A percentile compares a stretch with the other conserved stretches of the same genome.
Conservation (phyloP, 2,797 vertebrate species). For the Artibeus lituratus region DNA sequence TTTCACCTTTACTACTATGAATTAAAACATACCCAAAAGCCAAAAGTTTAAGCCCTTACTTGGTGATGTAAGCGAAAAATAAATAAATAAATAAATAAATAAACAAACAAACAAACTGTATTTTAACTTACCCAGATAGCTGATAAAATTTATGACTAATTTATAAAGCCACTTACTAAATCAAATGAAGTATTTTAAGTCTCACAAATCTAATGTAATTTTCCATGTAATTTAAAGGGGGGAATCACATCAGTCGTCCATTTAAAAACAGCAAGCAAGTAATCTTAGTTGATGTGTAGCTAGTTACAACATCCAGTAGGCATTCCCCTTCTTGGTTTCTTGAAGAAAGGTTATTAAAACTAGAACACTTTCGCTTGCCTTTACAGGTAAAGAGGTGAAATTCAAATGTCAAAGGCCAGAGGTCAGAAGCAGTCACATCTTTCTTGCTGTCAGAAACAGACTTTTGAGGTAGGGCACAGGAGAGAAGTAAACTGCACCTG, state of each 20-base stretch:
- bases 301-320: background rate
- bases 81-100: background rate
- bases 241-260: background rate
- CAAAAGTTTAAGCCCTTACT: background rate
- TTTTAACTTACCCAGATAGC: background rate
- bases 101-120: background rate
- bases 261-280: constrained; percentile 24
- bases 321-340: background rate
- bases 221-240: constrained; percentile 34
- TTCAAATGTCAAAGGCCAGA: constrained; percentile 37
- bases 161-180: constrained; percentile 1
- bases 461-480: background rate
- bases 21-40: background rate
- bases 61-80: background rate
- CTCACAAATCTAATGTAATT: constrained; percentile 35
- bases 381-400: constrained; percentile 49
- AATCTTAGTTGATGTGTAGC: background rate
- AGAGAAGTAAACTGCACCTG: constrained; percentile 51
- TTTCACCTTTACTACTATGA: background rate
- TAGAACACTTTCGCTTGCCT: constrained; percentile 12
- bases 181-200: constrained; percentile 36
- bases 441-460: constrained; percentile 54
- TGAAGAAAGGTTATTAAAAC: constrained; percentile 56
- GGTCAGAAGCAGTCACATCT: constrained; percentile 51
- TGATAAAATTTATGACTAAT: constrained; percentile 29